Evolutionary conservation across 2,113 vertebrate species (phyloP).

Genomic region (Pomatostomus ruficeps): DNA sequence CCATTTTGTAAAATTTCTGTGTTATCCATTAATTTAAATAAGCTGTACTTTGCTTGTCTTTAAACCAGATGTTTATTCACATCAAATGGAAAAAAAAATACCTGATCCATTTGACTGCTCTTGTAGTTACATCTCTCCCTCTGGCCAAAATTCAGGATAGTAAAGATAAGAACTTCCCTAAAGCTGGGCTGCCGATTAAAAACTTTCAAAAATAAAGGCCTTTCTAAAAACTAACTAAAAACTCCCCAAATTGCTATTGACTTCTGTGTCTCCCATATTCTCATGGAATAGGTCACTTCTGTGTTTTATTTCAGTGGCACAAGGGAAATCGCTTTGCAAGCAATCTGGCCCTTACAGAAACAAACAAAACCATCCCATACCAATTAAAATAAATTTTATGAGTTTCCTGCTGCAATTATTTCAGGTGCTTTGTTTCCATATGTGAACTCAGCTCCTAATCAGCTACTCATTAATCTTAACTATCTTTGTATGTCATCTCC

Average conservation of each 20-base stretch:
- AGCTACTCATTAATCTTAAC: conserved; percentile 53
- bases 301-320: background rate
- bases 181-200: background rate
- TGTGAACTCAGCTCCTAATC: background rate
- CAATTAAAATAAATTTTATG: conserved; percentile 12
- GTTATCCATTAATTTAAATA: background rate
- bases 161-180: background rate
- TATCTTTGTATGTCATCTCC: conserved; percentile 22
- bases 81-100: background rate
- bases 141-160: background rate
- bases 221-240: background rate
- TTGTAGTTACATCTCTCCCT: background rate
- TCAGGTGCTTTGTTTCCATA: conserved; percentile 46
- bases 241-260: background rate
- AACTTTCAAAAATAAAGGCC: background rate
- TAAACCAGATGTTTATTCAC: background rate
- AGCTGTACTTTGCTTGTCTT: background rate
- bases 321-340: background rate
- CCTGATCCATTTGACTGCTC: background rate
- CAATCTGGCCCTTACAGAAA: background rate
- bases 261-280: background rate
- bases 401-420: conserved; percentile 40
- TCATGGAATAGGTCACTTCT: background rate
- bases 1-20: background rate
- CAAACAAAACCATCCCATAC: background rate